These are phyloP conservation scores for Ailuropoda melanoleuca DNA, from an alignment of 2,113 vertebrate species.

Conservation along the genomic window DNA sequence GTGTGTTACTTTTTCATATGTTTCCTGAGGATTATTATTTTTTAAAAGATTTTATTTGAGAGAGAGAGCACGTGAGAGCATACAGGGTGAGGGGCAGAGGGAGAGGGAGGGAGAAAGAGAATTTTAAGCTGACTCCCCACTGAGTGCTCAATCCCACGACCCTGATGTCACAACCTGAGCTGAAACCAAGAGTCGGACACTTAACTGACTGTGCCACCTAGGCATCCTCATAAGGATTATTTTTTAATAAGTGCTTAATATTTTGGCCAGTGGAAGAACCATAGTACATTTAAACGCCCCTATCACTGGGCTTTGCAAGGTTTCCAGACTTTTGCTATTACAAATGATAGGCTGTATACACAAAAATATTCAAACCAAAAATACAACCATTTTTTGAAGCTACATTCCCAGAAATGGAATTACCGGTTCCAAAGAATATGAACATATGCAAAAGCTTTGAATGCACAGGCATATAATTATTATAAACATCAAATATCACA, in stretches of 20 bases:
- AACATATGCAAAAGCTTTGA: neutral
- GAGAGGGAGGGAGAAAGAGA: too few relatives aligned
- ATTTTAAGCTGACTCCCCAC: too few relatives aligned
- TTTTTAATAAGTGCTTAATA: constrained; percentile 22
- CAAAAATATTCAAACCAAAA: neutral
- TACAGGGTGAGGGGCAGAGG: too few relatives aligned
- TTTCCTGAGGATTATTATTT: neutral
- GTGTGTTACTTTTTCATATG: neutral
- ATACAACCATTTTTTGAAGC: neutral
- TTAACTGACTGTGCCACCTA: neutral
- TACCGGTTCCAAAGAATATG: neutral
- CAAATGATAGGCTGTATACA: neutral
- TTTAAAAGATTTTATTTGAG: too few relatives aligned
- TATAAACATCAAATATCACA: neutral
- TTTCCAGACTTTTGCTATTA: neutral
- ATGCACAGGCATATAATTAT: neutral
- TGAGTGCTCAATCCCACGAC: neutral
- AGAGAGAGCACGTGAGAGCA: too few relatives aligned
- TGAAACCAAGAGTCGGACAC: neutral
- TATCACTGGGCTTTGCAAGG: neutral
- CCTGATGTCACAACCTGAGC: neutral
- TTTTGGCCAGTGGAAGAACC: neutral
- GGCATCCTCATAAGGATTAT: neutral
- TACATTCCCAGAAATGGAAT: neutral
- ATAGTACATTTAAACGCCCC: neutral